A percentile compares a stretch with the other conserved stretches of the same genome.
Evolutionary conservation across 2,113 vertebrate species (phyloP).

Genomic region (Cynoglossus semilaevis): DNA sequence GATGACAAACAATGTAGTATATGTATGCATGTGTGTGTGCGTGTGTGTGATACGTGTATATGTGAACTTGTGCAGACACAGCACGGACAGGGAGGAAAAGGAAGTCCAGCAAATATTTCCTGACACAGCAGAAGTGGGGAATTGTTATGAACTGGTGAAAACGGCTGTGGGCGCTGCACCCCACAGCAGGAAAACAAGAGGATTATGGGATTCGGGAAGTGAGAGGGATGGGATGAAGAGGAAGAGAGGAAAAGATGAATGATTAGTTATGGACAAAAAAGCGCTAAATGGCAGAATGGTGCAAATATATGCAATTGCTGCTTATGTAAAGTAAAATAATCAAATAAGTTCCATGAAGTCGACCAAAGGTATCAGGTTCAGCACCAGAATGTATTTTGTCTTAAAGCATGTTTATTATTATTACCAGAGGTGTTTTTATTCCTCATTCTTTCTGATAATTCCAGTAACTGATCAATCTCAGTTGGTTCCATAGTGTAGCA

Average conservation of each 20-base stretch:
- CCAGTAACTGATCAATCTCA: too few species aligned
- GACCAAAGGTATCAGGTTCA: too few species aligned
- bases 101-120: conserved; percentile 75
- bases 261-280: conserved; percentile 19
- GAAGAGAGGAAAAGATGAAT: conserved; percentile 22
- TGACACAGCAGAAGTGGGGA: conserved; percentile 74
- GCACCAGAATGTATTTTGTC: too few species aligned
- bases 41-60: neutral
- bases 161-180: conserved; percentile 62
- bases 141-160: conserved; percentile 73
- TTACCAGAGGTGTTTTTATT: too few species aligned
- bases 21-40: too few species aligned
- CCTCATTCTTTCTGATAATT: too few species aligned
- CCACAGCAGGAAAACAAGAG: conserved; percentile 71
- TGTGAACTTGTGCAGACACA: conserved; percentile 26
- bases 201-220: conserved; percentile 60
- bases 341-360: too few species aligned
- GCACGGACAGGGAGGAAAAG: conserved; percentile 64
- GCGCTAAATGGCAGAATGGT: conserved; percentile 28
- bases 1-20: too few species aligned
- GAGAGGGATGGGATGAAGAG: conserved; percentile 22
- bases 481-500: too few species aligned
- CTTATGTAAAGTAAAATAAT: too few species aligned
- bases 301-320: too few species aligned
- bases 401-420: too few species aligned